Evolutionary conservation across 2,113 vertebrate genomes (phyloP).

Genomic region (Saccopteryx bilineata): DNA sequence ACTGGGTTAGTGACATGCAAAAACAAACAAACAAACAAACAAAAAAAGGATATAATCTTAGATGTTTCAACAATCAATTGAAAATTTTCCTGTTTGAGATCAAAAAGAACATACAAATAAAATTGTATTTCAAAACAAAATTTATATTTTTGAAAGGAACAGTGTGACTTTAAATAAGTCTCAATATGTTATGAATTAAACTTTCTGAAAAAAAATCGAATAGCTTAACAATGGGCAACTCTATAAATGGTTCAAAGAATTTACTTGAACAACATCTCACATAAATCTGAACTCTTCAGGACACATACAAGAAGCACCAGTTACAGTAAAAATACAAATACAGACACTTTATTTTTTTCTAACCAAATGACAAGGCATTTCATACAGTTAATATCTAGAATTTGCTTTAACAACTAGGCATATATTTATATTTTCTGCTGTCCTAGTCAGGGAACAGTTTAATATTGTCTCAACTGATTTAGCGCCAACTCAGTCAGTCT

Average conservation of each 20-base stretch:
- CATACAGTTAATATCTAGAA: conserved; percentile 87
- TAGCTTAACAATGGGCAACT: conserved; percentile 69
- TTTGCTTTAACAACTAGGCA: conserved; percentile 84
- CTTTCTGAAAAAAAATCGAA: neutral
- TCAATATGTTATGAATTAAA: neutral
- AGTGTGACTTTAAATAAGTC: neutral
- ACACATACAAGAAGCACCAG: conserved; percentile 79
- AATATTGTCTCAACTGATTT: conserved; percentile 85
- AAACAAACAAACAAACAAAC: no score
- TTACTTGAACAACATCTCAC: conserved; percentile 76
- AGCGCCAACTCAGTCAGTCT: conserved; percentile 83
- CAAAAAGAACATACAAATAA: neutral
- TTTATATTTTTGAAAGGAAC: neutral
- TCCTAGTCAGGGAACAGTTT: conserved; percentile 81
- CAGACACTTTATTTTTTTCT: conserved; percentile 85
- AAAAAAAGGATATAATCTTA: neutral
- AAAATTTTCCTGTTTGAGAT: neutral
- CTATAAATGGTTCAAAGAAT: conserved; percentile 75
- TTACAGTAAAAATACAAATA: conserved; percentile 84
- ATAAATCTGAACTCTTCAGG: conserved; percentile 45
- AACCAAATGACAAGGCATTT: conserved; percentile 85
- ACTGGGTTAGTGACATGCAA: conserved; percentile 80
- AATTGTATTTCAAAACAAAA: conserved; percentile 40
- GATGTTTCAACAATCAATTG: neutral
- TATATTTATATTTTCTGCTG: conserved; percentile 86